These are phyloP conservation scores for Nyctereutes procyonoides DNA, from an alignment of 2,113 vertebrate genomes.

Conservation along the genomic window DNA sequence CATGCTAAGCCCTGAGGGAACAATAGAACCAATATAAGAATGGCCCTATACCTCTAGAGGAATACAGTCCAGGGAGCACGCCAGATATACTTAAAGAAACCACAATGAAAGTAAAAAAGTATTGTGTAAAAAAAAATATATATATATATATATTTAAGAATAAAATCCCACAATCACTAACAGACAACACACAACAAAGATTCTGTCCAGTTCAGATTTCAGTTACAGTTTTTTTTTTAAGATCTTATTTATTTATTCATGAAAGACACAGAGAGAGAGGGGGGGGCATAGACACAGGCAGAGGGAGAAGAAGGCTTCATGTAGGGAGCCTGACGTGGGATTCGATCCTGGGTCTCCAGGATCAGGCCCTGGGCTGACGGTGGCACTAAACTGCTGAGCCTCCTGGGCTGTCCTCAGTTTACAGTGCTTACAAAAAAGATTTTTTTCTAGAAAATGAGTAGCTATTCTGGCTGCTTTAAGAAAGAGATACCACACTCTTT, in stretches of 20 bases:
- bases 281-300: no score
- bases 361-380: no score
- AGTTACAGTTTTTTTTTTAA: not conserved
- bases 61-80: not conserved
- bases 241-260: no score
- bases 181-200: slow-evolving; percentile 36
- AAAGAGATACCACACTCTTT: not conserved
- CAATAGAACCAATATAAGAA: not conserved
- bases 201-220: slow-evolving; percentile 12
- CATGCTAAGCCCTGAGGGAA: not conserved
- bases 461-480: not conserved
- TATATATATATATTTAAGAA: not conserved
- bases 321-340: no score
- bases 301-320: no score
- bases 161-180: slow-evolving; percentile 16
- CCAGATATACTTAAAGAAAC: not conserved
- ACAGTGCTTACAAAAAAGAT: not conserved
- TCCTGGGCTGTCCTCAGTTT: not conserved
- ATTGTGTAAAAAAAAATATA: not conserved
- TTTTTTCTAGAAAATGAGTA: slow-evolving; percentile 17
- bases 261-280: no score
- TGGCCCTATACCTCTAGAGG: not conserved
- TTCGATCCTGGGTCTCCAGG: no score
- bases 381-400: no score
- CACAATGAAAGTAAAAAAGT: not conserved